Evolutionary conservation across 2,888 invertebrate species (phyloP).

Genomic region (Acholoe squamosa): DNA sequence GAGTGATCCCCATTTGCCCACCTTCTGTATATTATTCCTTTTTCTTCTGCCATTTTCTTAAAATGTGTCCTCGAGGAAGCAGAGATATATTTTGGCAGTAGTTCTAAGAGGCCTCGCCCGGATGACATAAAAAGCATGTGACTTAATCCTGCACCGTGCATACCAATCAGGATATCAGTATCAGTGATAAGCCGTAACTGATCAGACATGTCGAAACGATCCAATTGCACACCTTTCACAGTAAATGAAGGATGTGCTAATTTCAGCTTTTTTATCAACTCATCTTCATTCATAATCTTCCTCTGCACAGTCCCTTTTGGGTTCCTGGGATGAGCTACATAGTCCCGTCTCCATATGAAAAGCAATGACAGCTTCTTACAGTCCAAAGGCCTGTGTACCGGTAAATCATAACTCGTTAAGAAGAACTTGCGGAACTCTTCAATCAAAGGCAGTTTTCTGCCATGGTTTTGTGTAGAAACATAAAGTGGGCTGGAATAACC

Average conservation of each 20-base stretch:
- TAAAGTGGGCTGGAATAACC: conserved; percentile 78
- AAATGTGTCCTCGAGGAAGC: conserved; percentile 76
- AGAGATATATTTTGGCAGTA: conserved; percentile 76
- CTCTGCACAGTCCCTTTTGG: conserved; percentile 78
- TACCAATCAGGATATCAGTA: conserved; percentile 81
- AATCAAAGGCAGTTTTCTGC: conserved; percentile 73
- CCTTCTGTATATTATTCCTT: conserved; percentile 75
- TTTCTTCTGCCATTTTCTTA: conserved; percentile 78
- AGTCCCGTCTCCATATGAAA: conserved; percentile 81
- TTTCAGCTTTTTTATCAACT: conserved; percentile 73
- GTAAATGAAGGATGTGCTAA: conserved; percentile 70
- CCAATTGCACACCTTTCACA: conserved; percentile 78
- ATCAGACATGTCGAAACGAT: conserved; percentile 74
- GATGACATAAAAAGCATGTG: conserved; percentile 79
- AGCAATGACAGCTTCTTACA: conserved; percentile 76
- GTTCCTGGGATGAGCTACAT: conserved; percentile 82
- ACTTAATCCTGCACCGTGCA: conserved; percentile 82
- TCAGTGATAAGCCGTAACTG: conserved; percentile 76
- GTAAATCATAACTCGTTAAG: conserved; percentile 72
- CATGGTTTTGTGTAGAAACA: neutral
- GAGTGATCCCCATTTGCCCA: conserved; percentile 78
- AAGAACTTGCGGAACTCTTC: conserved; percentile 80
- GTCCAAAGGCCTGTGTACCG: conserved; percentile 67
- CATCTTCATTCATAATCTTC: conserved; percentile 81
- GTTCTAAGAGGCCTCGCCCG: conserved; percentile 78